Percentiles rank a stretch among this genome's conserved stretches.
Evolutionary conservation across 2,888 invertebrate species (phyloP).

Genomic region (Phymatocera aterrima): DNA sequence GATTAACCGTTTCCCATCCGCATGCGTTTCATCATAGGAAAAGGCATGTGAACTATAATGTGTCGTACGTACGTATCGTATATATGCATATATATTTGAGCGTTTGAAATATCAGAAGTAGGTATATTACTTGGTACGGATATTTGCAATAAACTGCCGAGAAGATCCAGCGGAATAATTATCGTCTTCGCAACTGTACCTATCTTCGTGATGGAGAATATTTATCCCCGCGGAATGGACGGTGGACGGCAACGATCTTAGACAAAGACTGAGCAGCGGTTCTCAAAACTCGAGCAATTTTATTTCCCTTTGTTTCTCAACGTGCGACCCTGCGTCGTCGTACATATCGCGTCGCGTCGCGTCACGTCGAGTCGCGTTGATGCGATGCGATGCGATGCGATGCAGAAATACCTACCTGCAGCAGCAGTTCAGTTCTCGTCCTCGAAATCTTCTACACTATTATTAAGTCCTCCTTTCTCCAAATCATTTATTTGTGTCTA

Average conservation of each 20-base stretch:
- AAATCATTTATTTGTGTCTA: slow-evolving; percentile 73
- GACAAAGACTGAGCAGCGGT: slow-evolving; percentile 28
- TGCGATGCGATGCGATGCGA: background rate
- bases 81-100: background rate
- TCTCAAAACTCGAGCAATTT: background rate
- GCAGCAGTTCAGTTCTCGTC: slow-evolving; percentile 6
- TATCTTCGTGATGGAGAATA: background rate
- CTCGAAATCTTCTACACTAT: slow-evolving; percentile 64
- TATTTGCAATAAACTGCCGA: background rate
- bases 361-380: too few relatives aligned
- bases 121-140: background rate
- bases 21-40: too few relatives aligned
- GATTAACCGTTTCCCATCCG: too few relatives aligned
- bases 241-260: slow-evolving; percentile 24
- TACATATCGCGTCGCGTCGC: background rate
- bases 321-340: too few relatives aligned
- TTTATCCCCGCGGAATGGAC: background rate
- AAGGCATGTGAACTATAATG: too few relatives aligned
- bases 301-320: background rate
- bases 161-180: too few relatives aligned
- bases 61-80: too few relatives aligned
- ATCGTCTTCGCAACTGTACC: too few relatives aligned
- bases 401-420: background rate
- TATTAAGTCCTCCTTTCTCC: slow-evolving; percentile 69
- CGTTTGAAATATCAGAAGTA: background rate